Percentiles rank a stretch among this genome's conserved stretches.
These are phyloP conservation scores for Caenorhabditis briggsae DNA, from an alignment of 1,140 invertebrate genomes.

Conservation along the genomic window DNA sequence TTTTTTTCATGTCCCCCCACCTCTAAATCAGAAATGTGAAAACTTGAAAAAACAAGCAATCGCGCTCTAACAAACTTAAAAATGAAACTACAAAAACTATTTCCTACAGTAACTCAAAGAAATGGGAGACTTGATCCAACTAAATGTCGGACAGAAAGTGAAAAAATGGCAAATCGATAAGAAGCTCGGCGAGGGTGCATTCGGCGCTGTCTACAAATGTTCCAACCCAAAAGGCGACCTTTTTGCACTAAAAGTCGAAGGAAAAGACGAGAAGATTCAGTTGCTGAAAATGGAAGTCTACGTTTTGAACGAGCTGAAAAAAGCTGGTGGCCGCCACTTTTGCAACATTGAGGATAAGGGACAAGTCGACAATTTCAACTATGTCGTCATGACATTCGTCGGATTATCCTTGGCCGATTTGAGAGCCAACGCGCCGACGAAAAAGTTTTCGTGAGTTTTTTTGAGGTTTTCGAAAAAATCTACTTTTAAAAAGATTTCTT, in stretches of 20 bases:
- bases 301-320: slow-evolving; percentile 69
- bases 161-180: slow-evolving; percentile 69
- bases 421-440: slow-evolving; percentile 27
- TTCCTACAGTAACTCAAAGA: slow-evolving; percentile 20
- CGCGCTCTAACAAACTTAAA: too few relatives aligned
- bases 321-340: slow-evolving; percentile 63
- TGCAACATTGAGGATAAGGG: slow-evolving; percentile 68
- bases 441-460: slow-evolving; percentile 49
- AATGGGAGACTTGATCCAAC: slow-evolving; percentile 51
- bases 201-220: slow-evolving; percentile 71
- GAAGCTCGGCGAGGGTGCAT: slow-evolving; percentile 72
- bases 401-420: slow-evolving; percentile 66
- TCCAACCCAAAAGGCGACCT: slow-evolving; percentile 62
- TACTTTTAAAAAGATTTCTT: too few relatives aligned
- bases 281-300: slow-evolving; percentile 73
- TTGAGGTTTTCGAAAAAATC: background rate
- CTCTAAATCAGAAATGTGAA: too few relatives aligned
- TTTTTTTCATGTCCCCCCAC: too few relatives aligned
- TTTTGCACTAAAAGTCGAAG: slow-evolving; percentile 70
- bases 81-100: background rate
- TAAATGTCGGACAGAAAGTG: slow-evolving; percentile 55
- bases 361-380: slow-evolving; percentile 67
- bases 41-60: background rate
- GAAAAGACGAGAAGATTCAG: slow-evolving; percentile 70
- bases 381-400: slow-evolving; percentile 72